A percentile compares a stretch with the other conserved stretches of the same genome.
Conservation (phyloP, 2,888 invertebrate genomes). For the Agrotis exclamationis region DNA sequence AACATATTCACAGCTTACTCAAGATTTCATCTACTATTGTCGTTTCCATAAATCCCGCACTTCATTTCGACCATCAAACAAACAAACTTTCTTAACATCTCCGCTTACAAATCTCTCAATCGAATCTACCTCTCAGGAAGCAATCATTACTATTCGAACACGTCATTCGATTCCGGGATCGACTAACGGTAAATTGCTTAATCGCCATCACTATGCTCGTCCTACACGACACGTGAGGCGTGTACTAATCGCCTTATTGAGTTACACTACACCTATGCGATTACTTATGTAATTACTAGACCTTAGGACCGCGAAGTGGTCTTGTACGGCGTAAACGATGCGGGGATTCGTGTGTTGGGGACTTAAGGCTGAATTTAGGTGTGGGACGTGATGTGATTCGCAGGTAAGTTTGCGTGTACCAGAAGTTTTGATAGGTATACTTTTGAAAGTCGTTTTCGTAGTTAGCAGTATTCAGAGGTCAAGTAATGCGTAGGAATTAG, state of each 20-base stretch:
- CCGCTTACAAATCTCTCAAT: slow-evolving; percentile 37
- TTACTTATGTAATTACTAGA: slow-evolving; percentile 71
- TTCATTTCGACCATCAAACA: slow-evolving; percentile 12
- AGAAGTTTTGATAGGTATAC: not conserved
- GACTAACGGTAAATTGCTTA: slow-evolving; percentile 61
- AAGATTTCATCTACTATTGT: not conserved
- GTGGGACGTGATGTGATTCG: slow-evolving; percentile 42
- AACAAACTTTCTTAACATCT: slow-evolving; percentile 7
- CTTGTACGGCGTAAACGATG: slow-evolving; percentile 35
- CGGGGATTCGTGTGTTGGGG: slow-evolving; percentile 34
- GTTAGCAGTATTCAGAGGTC: not conserved
- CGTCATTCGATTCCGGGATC: slow-evolving; percentile 55
- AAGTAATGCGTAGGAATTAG: slow-evolving; percentile 14
- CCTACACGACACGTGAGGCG: slow-evolving; percentile 68
- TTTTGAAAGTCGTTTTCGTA: not conserved
- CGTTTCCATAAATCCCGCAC: not conserved
- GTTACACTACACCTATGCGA: slow-evolving; percentile 69
- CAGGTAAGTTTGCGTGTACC: not conserved
- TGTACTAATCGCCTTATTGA: slow-evolving; percentile 74
- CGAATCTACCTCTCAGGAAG: slow-evolving; percentile 37
- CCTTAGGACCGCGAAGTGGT: slow-evolving; percentile 56
- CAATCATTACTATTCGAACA: slow-evolving; percentile 46
- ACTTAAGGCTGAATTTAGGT: slow-evolving; percentile 41
- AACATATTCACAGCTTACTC: not conserved
- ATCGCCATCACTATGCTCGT: slow-evolving; percentile 61